phyloP scores from a whole-genome alignment of 2,797 vertebrate genomes.

The Phrynocephalus guinanensis region DNA sequence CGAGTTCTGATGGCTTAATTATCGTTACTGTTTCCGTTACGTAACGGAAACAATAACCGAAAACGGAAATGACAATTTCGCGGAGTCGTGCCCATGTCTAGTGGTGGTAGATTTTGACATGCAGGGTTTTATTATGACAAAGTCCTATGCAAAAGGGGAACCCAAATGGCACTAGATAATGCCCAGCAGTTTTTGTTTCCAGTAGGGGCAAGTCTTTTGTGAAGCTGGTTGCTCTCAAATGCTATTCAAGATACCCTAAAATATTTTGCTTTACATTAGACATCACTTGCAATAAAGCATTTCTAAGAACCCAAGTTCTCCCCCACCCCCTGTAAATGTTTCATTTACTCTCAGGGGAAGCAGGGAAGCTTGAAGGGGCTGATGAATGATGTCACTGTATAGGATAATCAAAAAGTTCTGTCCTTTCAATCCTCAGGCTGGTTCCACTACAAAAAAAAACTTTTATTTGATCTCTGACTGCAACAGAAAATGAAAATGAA shows the following conservation, averaged over 20 bases:
- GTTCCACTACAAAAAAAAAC: background rate
- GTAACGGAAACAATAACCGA: too few species aligned
- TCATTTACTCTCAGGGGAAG: background rate
- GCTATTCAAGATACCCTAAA: background rate
- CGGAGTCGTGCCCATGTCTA: too few species aligned
- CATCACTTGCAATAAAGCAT: background rate
- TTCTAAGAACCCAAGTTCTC: background rate
- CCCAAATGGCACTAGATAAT: background rate
- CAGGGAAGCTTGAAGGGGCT: background rate
- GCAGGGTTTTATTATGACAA: background rate
- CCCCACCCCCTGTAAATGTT: background rate
- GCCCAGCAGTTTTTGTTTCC: background rate
- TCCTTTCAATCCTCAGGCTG: background rate
- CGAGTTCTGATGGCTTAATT: too few species aligned
- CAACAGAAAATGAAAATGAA: background rate
- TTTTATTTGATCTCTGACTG: background rate
- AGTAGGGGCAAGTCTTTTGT: background rate
- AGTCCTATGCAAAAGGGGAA: background rate
- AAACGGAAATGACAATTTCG: too few species aligned
- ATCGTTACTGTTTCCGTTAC: too few species aligned
- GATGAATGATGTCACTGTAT: background rate
- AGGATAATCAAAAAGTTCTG: background rate
- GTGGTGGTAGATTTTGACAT: background rate
- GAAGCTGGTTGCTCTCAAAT: background rate
- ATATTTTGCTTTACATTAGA: background rate